phyloP scores from a whole-genome alignment of 2,113 vertebrate species.

The Spheniscus mendiculus region DNA sequence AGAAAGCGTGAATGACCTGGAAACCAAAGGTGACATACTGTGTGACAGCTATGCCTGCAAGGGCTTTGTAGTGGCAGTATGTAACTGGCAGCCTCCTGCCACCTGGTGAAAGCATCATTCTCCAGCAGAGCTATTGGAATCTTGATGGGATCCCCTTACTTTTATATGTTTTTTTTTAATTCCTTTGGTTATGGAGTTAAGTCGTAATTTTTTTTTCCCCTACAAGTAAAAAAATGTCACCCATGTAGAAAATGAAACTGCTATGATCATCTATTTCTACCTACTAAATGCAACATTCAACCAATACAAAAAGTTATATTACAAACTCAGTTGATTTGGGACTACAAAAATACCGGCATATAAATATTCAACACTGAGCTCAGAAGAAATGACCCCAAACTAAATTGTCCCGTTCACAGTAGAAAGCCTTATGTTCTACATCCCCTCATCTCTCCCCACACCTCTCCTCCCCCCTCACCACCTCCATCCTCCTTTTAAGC shows the following conservation, averaged over 20 bases:
- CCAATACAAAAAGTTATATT: not conserved
- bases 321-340: not conserved
- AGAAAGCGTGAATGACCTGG: not conserved
- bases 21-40: not conserved
- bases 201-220: too few relatives aligned
- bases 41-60: not conserved
- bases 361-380: not conserved
- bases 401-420: not conserved
- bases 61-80: not conserved
- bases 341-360: not conserved
- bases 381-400: not conserved
- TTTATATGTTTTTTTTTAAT: too few relatives aligned
- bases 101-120: not conserved
- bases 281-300: not conserved
- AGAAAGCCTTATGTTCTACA: not conserved
- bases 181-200: not conserved
- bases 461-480: not conserved
- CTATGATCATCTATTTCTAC: not conserved
- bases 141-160: too few relatives aligned
- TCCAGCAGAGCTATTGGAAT: not conserved
- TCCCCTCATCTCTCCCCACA: not conserved
- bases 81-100: not conserved
- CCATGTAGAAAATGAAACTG: not conserved
- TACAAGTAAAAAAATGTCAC: not conserved
- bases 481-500: not conserved